Evolutionary conservation across 2,113 vertebrate species (phyloP), one percentile per base, ranked within the genome.

Genomic region (Casuarius casuarius): DNA sequence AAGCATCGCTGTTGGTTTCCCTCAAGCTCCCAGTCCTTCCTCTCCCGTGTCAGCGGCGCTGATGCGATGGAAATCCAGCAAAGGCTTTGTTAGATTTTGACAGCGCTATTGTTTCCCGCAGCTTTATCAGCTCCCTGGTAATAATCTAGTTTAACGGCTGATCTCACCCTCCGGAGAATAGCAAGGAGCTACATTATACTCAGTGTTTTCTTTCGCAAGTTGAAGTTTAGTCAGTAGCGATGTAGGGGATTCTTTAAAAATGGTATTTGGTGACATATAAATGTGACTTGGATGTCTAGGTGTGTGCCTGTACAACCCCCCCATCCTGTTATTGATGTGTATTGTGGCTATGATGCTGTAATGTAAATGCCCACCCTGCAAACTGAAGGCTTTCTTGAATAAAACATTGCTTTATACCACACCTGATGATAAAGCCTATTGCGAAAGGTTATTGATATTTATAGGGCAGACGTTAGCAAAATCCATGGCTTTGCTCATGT

Each of bases 321-420:
- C 62, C 4, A 16, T 49, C 65, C 58, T 4, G 0, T 38, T 74
- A 22, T 68, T 0, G 0, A 22, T 1, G 0, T 3, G 9, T 4
- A 67, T 44, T 80, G 82, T 0, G 2, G 63, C 65, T 2, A 1
- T 2, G 0, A 46, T 29, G 68, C 87, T 44, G 62, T 2, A 1
- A 5, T 35, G 68, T 19, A 2, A 82, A 18, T 4, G 11, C 42
- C 73, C 51, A 4, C 65, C 44, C 75, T 33, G 78, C 59, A 20
- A 52, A 40, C 72, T 73, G 71, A 74, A 73, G 73, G 82, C 51
- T 87, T 12, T 82, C 82, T n/a, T 29, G 10, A 97, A 94, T 95
- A 95, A 94, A 89, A 51, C 0, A 17, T 58, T 35, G 25, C 61
- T 95, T 88, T 42, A 12, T 63, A 31, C 46, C 44, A 2, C 0